Evolutionary conservation across 2,113 vertebrate genomes (phyloP), one percentile per base, ranked within the genome.

Genomic region (Ochotona princeps): DNA sequence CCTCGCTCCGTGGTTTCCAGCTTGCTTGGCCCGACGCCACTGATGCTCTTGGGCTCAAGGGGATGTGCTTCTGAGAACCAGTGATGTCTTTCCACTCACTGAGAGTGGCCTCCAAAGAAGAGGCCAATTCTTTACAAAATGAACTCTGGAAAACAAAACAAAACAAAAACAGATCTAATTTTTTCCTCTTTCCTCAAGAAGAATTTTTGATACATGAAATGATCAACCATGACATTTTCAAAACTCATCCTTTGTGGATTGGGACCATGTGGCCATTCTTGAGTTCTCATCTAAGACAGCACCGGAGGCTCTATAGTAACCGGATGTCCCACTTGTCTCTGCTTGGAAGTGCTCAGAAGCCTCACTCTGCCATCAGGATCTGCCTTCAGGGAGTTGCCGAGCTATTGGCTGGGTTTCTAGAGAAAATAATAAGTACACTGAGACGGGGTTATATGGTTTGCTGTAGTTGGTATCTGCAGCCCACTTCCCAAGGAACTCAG

Each of bases 361-460:
- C 44, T 60, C 51, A 21, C 1, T 54, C 23, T 23, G 21, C 38
- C 21, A 30, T 79, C 1, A 30, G 14, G n/a, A 8, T 83, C 47
- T 26, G 67, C 35, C 47, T 18, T 66, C 66, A 30, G 85, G 69
- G 51, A 35, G 11, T 30, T 18, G 51, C 21, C 14, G 23, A 32
- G n/a, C 2, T 74, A 21, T 28, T 9, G 61, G 61, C 25, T 61
- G 51, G 18, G 72, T 67, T 73, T 65, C 38, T 26, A 89, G 35
- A 82, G 75, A 87, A 90, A 87, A 73, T 75, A 90, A 86, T 47
- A 75, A 76, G 26, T 32, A 26, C 35, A 54, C 67, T 80, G 54
- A 25, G 21, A 82, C 81, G 66, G 13, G 1, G 5, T 20, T 30
- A 8, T 18, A 8, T n/a, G 8, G 25, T 70, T 81, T 49, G 74